These are phyloP conservation scores for Saguinus imperator DNA, from an alignment of 2,113 vertebrate species.

Conservation along the genomic window DNA sequence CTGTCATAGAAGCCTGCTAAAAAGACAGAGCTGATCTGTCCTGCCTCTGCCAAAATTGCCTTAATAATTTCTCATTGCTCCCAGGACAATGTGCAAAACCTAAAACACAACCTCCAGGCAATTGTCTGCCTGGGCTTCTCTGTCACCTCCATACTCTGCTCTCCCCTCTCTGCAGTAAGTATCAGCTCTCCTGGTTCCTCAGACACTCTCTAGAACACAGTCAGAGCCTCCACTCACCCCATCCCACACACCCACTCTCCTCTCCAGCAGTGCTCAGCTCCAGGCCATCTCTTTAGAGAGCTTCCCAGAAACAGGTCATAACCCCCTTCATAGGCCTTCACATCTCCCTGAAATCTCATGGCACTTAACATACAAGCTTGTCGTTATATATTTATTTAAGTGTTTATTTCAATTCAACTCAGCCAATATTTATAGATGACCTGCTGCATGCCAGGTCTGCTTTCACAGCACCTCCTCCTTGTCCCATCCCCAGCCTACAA, in stretches of 20 bases:
- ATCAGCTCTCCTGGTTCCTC: neutral
- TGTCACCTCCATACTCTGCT: neutral
- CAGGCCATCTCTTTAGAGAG: neutral
- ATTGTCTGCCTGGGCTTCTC: neutral
- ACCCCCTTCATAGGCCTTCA: too few species aligned
- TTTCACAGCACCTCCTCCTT: neutral
- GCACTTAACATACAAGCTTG: neutral
- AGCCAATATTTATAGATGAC: neutral
- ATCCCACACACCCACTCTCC: neutral
- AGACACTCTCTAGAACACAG: neutral
- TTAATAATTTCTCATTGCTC: neutral
- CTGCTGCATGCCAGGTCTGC: neutral
- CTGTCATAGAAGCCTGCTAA: neutral
- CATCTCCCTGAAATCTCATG: neutral
- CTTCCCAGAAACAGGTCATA: neutral
- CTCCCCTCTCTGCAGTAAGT: neutral
- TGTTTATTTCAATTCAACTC: neutral
- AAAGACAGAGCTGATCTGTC: too few species aligned
- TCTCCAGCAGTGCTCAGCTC: neutral
- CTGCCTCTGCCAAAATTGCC: neutral
- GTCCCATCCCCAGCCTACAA: neutral
- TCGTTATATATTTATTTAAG: neutral
- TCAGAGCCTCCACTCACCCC: neutral
- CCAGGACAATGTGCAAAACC: neutral
- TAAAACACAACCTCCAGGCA: neutral